Conservation (phyloP, 35 echinoderm and acorn worm species). For the Patiria miniata region DNA sequence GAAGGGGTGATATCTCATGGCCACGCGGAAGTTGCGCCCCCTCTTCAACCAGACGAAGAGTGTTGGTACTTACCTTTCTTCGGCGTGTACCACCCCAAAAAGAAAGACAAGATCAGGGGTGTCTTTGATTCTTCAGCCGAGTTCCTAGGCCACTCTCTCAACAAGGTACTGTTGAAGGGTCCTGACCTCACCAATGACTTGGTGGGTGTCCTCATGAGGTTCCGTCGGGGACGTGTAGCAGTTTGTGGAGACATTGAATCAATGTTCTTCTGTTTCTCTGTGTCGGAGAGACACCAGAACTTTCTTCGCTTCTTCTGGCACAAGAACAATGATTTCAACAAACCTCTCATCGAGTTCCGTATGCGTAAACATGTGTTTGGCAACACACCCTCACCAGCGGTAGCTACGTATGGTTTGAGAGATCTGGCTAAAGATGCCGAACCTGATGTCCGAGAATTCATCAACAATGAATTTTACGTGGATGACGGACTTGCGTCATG, state of each 20-base stretch:
- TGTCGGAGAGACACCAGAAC: background rate
- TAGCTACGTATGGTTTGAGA: constrained; percentile 20
- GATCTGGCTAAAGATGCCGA: constrained; percentile 2
- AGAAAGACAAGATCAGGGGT: constrained; percentile 29
- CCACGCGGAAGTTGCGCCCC: background rate
- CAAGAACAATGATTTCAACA: constrained; percentile 24
- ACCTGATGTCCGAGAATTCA: background rate
- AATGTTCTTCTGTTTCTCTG: constrained; percentile 51
- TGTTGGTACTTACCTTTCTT: constrained; percentile 40
- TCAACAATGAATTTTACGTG: constrained; percentile 60
- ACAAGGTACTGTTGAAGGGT: constrained; percentile 56
- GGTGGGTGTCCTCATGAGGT: constrained; percentile 49
- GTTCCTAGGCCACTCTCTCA: constrained; percentile 16
- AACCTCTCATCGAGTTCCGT: constrained; percentile 36
- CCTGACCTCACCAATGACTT: constrained; percentile 62
- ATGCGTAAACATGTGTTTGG: constrained; percentile 75
- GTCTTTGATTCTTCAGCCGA: constrained; percentile 33
- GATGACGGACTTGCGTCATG: constrained; percentile 62
- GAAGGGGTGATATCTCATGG: background rate
- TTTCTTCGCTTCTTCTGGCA: constrained; percentile 20
- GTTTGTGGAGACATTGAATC: constrained; percentile 58
- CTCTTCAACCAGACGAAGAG: background rate
- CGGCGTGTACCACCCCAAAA: constrained; percentile 22
- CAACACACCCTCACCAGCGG: constrained; percentile 37
- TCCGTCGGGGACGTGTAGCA: constrained; percentile 40